A percentile compares a stretch with the other conserved stretches of the same genome.
Conservation (phyloP, 2,797 vertebrate genomes). For the Brachyalestes nurse region DNA sequence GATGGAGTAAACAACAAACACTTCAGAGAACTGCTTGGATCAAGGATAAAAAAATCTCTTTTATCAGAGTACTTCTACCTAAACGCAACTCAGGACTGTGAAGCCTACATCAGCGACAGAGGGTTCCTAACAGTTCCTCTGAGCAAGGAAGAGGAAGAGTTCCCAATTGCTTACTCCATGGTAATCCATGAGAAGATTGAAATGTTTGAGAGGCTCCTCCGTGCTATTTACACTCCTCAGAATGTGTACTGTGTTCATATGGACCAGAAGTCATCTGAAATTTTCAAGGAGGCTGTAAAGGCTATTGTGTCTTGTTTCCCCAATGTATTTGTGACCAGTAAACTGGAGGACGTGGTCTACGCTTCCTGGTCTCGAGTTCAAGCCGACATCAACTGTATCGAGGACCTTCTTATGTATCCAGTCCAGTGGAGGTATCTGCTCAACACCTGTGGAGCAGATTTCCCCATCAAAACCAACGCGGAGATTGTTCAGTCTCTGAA, state of each 20-base stretch:
- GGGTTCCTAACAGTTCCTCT: conserved; percentile 74
- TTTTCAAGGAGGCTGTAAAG: conserved; percentile 73
- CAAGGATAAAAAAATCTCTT: conserved; percentile 49
- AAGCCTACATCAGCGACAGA: conserved; percentile 66
- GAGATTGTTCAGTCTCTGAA: conserved; percentile 82
- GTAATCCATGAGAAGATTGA: conserved; percentile 86
- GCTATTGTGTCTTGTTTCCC: conserved; percentile 81
- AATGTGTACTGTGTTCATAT: conserved; percentile 87
- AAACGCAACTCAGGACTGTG: conserved; percentile 79
- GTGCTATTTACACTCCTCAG: conserved; percentile 84
- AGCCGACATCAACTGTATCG: conserved; percentile 88
- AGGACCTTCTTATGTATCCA: conserved; percentile 76
- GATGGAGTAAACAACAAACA: conserved; percentile 46
- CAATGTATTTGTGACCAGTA: conserved; percentile 85
- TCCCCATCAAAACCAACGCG: conserved; percentile 86
- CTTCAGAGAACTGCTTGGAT: conserved; percentile 66
- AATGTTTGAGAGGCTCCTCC: conserved; percentile 86
- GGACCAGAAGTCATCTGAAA: conserved; percentile 77
- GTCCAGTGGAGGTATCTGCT: conserved; percentile 85
- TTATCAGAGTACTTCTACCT: conserved; percentile 75
- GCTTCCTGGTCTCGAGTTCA: conserved; percentile 87
- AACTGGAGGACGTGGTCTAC: conserved; percentile 78
- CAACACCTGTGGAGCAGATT: conserved; percentile 87
- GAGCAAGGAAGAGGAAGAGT: conserved; percentile 79
- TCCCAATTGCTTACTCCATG: conserved; percentile 88